phyloP scores from a whole-genome alignment of 2,888 invertebrate genomes.

The Autographa gamma region DNA sequence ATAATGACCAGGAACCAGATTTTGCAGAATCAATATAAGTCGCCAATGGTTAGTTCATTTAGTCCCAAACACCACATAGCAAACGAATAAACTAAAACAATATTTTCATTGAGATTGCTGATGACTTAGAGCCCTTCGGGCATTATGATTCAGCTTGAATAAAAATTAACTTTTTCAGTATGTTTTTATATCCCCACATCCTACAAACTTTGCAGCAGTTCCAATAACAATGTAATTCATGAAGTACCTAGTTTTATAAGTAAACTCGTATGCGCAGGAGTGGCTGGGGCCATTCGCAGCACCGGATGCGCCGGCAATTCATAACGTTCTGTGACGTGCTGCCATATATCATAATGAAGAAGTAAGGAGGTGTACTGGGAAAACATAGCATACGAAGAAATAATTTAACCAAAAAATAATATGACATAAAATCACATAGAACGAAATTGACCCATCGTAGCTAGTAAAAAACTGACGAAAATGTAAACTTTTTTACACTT shows the following conservation, averaged over 20 bases:
- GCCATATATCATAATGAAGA: slow-evolving; percentile 33
- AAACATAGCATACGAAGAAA: slow-evolving; percentile 1
- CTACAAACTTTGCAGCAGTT: not conserved
- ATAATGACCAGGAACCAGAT: no score
- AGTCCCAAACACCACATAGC: no score
- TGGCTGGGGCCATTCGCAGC: slow-evolving; percentile 24
- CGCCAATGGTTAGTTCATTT: no score
- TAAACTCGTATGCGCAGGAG: slow-evolving; percentile 37
- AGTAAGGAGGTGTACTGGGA: slow-evolving; percentile 18
- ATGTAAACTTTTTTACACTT: no score
- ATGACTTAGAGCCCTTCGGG: no score
- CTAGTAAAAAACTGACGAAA: no score
- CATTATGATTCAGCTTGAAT: no score
- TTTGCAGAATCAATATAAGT: no score
- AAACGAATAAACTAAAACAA: no score
- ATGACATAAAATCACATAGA: not conserved
- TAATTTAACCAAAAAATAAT: not conserved
- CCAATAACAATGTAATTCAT: slow-evolving; percentile 30
- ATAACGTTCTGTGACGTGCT: slow-evolving; percentile 32
- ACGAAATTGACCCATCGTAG: no score
- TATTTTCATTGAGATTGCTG: no score
- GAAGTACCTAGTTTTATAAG: slow-evolving; percentile 30
- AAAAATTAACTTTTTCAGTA: no score
- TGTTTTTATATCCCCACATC: not conserved
- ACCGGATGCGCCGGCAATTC: slow-evolving; percentile 40